Base-by-base conservation (phyloP, 2,888 invertebrate genomes). In the Taenaris catops region DNA sequence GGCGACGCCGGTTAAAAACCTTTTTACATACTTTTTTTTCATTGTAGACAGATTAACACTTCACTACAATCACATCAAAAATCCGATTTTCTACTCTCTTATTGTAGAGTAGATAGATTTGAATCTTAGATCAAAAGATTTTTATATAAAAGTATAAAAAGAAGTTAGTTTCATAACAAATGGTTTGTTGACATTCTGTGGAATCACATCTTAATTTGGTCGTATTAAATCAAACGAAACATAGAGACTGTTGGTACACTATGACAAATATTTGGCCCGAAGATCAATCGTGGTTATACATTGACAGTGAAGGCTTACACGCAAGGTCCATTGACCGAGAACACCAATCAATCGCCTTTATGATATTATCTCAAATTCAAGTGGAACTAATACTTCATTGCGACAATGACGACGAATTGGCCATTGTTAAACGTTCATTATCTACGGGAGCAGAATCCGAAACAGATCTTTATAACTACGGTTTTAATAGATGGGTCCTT, bases 281-380 rank as follows among this genome's bases (percentile, higher is more conserved):
- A 1, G 45, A 75, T 8, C 83, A 79, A 40, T 41, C 56, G 0
- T 87, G 86, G 87, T 43, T 87, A 1, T 80, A 76, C 28, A 73
- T 81, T 0, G 65, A 86, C 34, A 62, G 69, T 12, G 54, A 46
- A 5, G 84, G 81, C 1, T 50, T 83, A 17, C 83, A 84, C 24
- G 48, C 79, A 0, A 49, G 25, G 24, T 41, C 57, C 5, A 83
- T 87, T 12, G 84, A 88, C 40, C 71, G 88, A 57, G 88, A 88
- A 55, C 56, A 87, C 42, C 51, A 58, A 14, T 69, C 75, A 0
- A 83, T 88, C 29, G 84, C 84, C 2, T 76, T 71, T 37, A 86
- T 87, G 87, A 52, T 74, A 17, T 43, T 76, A 19, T 86, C 88
- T 0, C 88, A 88, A 64, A 57, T 88, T 23, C 80, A 84, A 64